Evolutionary conservation across 2,888 invertebrate genomes (phyloP).

Genomic region (Erebia epiphron): DNA sequence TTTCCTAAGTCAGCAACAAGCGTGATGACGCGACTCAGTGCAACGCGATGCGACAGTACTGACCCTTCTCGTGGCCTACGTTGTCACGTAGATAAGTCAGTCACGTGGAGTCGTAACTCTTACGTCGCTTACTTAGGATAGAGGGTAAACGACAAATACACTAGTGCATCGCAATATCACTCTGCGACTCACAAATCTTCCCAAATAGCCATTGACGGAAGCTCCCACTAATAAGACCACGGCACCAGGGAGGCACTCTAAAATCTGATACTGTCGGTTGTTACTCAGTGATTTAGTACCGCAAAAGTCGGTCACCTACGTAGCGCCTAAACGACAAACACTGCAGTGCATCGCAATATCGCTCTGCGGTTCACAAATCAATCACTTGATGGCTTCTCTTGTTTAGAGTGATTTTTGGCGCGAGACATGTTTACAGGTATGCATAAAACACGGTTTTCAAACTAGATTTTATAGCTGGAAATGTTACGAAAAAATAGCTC

Average conservation of each 20-base stretch:
- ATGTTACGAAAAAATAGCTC: neutral
- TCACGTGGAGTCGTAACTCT: too few relatives aligned
- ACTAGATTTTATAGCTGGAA: slow-evolving; percentile 2
- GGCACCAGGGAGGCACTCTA: too few relatives aligned
- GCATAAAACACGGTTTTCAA: slow-evolving; percentile 11
- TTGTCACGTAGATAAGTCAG: too few relatives aligned
- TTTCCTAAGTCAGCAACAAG: too few relatives aligned
- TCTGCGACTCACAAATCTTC: too few relatives aligned
- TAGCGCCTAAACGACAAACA: slow-evolving; percentile 5
- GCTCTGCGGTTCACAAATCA: slow-evolving; percentile 36
- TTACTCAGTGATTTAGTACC: neutral
- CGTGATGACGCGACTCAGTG: too few relatives aligned
- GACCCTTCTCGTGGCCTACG: too few relatives aligned
- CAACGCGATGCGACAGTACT: too few relatives aligned
- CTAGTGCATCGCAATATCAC: slow-evolving; percentile 25
- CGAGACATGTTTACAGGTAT: slow-evolving; percentile 15
- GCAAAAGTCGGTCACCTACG: slow-evolving; percentile 2
- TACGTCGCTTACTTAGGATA: too few relatives aligned
- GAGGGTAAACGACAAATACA: slow-evolving; percentile 4
- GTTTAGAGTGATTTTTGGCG: slow-evolving; percentile 9
- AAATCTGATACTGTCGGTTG: too few relatives aligned
- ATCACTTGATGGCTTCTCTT: slow-evolving; percentile 29
- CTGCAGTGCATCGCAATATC: slow-evolving; percentile 30
- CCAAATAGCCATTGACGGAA: too few relatives aligned
- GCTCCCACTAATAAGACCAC: too few relatives aligned